Percentiles rank a stretch among this genome's conserved stretches.
phyloP scores from a whole-genome alignment of 2,113 vertebrate genomes.

The Cyanistes caeruleus region DNA sequence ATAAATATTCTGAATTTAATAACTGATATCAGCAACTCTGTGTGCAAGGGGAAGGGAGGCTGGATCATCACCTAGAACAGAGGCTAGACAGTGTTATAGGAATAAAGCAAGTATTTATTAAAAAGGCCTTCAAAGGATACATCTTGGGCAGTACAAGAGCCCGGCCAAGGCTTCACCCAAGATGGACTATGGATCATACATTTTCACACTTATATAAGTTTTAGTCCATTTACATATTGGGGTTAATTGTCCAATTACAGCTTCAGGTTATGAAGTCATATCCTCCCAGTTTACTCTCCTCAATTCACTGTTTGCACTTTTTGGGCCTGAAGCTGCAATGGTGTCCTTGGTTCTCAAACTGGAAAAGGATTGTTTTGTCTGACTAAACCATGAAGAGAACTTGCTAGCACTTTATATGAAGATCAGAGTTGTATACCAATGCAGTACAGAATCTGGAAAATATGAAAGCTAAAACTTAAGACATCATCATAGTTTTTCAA shows the following conservation, averaged over 20 bases:
- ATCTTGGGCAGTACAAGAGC: background rate
- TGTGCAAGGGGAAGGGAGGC: background rate
- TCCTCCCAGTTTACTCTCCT: background rate
- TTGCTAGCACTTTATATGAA: background rate
- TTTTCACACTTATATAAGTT: background rate
- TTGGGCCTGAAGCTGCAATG: background rate
- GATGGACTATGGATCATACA: background rate
- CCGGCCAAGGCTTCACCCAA: background rate
- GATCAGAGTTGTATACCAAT: background rate
- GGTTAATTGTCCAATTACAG: background rate
- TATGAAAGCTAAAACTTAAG: background rate
- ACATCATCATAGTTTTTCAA: background rate
- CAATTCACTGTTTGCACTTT: background rate
- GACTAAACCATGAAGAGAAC: background rate
- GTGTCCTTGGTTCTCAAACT: background rate
- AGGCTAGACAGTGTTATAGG: background rate
- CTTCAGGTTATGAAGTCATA: background rate
- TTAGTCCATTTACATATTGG: background rate
- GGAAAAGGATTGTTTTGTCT: background rate
- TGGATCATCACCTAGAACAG: background rate
- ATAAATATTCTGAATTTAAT: background rate
- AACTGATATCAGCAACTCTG: background rate
- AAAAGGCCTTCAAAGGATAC: background rate
- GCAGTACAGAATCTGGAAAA: background rate
- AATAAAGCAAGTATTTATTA: background rate